phyloP scores from a whole-genome alignment of 1,140 invertebrate species.

The Aphelenchoides fujianensis region DNA sequence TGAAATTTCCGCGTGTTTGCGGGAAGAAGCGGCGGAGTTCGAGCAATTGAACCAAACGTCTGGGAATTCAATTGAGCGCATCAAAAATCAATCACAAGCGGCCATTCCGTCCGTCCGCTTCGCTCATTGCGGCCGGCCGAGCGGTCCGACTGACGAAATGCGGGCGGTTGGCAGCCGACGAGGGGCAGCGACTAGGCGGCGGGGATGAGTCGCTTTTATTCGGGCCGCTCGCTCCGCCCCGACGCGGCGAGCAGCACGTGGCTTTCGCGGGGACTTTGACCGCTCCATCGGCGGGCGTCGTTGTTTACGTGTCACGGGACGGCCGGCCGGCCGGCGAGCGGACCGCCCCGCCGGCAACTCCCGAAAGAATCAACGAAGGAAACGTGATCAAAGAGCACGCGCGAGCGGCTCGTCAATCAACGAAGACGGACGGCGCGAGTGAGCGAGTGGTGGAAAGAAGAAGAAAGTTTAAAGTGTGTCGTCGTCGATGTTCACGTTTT shows the following conservation, averaged over 20 bases:
- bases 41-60: no score
- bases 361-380: neutral
- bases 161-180: no score
- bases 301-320: neutral
- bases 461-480: neutral
- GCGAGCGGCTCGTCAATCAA: neutral
- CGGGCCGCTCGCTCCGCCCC: neutral
- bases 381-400: conserved; percentile 2
- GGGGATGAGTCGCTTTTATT: neutral
- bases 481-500: conserved; percentile 2
- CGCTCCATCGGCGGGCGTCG: neutral
- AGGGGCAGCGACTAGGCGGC: no score
- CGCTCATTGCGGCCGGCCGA: no score
- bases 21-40: no score
- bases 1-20: no score
- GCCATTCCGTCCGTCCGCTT: no score
- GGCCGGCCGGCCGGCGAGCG: neutral
- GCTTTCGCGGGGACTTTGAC: neutral
- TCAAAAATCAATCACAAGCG: no score
- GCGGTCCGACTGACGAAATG: no score
- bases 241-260: neutral
- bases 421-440: neutral
- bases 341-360: no score
- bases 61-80: no score
- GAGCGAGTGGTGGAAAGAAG: neutral